Conservation (phyloP, 2,797 vertebrate genomes). For the Toxotes lorentzi region DNA sequence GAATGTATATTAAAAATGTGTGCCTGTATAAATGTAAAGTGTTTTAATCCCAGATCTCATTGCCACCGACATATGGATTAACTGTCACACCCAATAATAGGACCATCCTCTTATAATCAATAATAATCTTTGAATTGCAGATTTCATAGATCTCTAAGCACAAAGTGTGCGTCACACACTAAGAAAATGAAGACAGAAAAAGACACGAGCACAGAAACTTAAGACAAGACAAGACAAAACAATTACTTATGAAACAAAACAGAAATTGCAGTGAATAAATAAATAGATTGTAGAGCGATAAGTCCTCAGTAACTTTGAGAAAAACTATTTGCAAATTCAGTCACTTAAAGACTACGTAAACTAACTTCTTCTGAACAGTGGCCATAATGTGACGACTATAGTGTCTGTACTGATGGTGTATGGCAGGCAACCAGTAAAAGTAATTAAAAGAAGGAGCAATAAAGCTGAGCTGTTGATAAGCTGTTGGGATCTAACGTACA, state of each 20-base stretch:
- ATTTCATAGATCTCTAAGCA: not conserved
- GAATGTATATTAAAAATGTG: constrained; percentile 7
- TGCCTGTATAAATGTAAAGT: not conserved
- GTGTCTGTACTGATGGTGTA: no score
- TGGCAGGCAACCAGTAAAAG: no score
- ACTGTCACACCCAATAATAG: not conserved
- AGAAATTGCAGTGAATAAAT: not conserved
- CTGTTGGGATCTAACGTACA: no score
- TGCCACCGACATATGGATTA: not conserved
- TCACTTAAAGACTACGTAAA: no score
- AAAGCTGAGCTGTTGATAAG: no score
- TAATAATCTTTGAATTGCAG: not conserved
- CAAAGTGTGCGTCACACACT: no score
- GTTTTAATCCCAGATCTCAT: not conserved
- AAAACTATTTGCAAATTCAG: no score
- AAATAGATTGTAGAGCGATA: not conserved
- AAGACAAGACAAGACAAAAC: not conserved
- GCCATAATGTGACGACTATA: no score
- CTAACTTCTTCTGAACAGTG: no score
- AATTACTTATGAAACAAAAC: not conserved
- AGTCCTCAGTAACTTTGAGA: no score
- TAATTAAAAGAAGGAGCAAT: no score
- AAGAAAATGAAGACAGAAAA: not conserved
- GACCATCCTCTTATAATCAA: not conserved
- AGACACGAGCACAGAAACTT: not conserved